Base-by-base conservation (phyloP, 2,888 invertebrate genomes). In the Eurois occulta region DNA sequence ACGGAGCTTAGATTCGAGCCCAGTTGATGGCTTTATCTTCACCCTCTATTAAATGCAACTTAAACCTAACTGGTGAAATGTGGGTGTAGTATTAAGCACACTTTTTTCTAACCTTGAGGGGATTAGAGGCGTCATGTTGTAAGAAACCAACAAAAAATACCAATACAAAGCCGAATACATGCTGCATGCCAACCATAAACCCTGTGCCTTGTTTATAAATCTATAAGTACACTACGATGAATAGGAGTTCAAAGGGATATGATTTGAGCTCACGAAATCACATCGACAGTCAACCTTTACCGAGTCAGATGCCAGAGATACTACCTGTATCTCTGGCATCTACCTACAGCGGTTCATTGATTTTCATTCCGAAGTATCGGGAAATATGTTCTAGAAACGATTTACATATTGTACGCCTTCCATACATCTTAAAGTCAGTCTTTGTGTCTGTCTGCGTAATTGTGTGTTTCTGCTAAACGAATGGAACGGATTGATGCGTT, bases 231-330 rank as follows among this genome's bases (percentile, higher is more conserved):
- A 65, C 16, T 28, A 35, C 13, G 28, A 18, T 41, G 46, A 32
- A 58, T 41, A 64, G 46, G 55, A 64, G 28, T 58, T 65, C 79
- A 83, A 69, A 80, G 55, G 58, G 28, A 78, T 58, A 65, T 78
- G 32, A 48, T 78, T 83, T 78, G 69, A 69, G 55, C 84, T 83
- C 28, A 78, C 18, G 6, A 83, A 83, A 83, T 83, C 68, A 58
- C 83, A 68, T 78, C 68, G 41, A 58, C 55, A 69, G 46, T 65
- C 83, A 80, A 77, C 68, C 32, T 64, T 41, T 41, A n/a, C 24
- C 28, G 18, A 43, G 66, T 76, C 35, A 35, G 66, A 55, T n/a
- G 28, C n/a, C 13, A 66, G n/a, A 68, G 32, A 24, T 32, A 38
- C n/a, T n/a, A n/a, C n/a, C n/a, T n/a, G n/a, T n/a, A n/a, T n/a